Conservation (phyloP, 2,888 invertebrate genomes). For the Willowsia nigromaculata region DNA sequence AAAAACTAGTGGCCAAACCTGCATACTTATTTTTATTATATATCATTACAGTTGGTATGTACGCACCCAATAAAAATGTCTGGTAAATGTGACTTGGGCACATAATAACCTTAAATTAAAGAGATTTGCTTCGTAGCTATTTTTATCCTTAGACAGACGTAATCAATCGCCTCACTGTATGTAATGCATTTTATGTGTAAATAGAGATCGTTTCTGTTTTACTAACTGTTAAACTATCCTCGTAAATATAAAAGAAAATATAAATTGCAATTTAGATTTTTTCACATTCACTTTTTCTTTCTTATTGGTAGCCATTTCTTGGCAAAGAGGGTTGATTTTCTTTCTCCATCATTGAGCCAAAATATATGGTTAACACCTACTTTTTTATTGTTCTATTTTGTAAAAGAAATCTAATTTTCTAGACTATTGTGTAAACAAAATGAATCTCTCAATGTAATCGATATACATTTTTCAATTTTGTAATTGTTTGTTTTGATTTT, state of each 20-base stretch:
- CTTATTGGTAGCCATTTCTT: neutral
- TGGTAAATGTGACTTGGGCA: slow-evolving; percentile 1
- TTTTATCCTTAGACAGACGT: neutral
- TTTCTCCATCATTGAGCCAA: slow-evolving; percentile 18
- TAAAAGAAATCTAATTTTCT: neutral
- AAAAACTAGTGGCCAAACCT: neutral
- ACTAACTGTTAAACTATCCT: neutral
- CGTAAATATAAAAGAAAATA: neutral
- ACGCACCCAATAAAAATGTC: slow-evolving; percentile 34
- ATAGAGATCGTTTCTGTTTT: too few relatives aligned
- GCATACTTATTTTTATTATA: neutral
- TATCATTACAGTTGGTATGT: slow-evolving; percentile 5
- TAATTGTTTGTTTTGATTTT: neutral
- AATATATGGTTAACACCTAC: slow-evolving; percentile 29
- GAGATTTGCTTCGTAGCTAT: neutral
- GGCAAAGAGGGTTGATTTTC: neutral
- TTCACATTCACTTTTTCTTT: neutral
- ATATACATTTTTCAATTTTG: too few relatives aligned
- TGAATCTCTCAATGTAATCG: too few relatives aligned
- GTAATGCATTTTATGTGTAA: too few relatives aligned
- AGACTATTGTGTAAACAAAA: too few relatives aligned
- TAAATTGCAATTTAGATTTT: neutral
- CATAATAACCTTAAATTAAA: neutral
- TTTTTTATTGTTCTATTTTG: neutral
- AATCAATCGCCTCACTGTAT: neutral